Evolutionary conservation across 2,113 vertebrate species (phyloP).

Genomic region (Mellivora capensis): DNA sequence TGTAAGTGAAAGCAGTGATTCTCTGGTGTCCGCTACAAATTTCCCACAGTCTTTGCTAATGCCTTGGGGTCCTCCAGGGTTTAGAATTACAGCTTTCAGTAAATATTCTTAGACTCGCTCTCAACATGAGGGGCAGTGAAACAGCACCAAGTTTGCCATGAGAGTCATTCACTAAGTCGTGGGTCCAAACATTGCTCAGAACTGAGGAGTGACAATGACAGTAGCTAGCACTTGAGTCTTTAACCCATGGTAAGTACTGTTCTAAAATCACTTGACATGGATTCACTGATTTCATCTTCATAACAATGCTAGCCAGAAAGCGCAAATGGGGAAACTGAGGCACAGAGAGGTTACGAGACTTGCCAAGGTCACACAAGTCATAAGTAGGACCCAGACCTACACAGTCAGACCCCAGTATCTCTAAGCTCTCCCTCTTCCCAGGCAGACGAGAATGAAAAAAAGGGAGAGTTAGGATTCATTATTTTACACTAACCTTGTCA

Average conservation of each 20-base stretch:
- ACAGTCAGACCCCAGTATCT: not conserved
- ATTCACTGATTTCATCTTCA: not conserved
- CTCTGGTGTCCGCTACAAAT: constrained; percentile 19
- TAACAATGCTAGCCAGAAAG: no score
- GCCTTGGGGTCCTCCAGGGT: constrained; percentile 1
- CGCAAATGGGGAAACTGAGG: not conserved
- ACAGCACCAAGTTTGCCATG: not conserved
- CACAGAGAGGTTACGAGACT: not conserved
- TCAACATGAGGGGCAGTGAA: not conserved
- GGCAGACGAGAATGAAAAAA: not conserved
- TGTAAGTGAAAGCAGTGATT: constrained; percentile 39
- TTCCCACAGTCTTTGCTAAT: constrained; percentile 65
- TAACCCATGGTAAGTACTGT: not conserved
- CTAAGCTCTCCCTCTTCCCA: not conserved
- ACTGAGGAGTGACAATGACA: not conserved
- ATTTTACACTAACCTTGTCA: not conserved
- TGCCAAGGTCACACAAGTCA: not conserved
- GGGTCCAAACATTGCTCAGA: not conserved
- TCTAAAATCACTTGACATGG: fast-evolving
- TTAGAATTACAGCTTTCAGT: constrained; percentile 48
- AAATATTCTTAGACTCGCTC: constrained; percentile 38
- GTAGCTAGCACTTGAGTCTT: not conserved
- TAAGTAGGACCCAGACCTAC: not conserved
- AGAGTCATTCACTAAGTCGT: not conserved
- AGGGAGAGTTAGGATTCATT: not conserved